phyloP scores from a whole-genome alignment of 2,888 invertebrate genomes.

The Pristionchus maxplancki region DNA sequence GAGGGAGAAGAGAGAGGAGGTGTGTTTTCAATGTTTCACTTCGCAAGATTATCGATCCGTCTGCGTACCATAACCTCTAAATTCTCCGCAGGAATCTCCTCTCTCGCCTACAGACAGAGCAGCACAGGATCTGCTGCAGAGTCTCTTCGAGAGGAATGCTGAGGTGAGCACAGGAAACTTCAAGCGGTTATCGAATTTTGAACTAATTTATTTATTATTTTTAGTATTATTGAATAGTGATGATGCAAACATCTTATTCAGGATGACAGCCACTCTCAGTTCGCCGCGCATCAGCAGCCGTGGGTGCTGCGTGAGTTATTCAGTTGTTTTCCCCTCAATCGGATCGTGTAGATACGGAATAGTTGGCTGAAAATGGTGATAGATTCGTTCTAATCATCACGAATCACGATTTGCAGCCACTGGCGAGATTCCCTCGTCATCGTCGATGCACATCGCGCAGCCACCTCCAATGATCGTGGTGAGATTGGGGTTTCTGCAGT shows the following conservation, averaged over 20 bases:
- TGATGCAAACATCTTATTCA: background rate
- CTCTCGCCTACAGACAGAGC: background rate
- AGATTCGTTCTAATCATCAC: background rate
- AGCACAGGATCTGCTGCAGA: slow-evolving; percentile 13
- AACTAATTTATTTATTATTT: background rate
- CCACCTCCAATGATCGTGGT: background rate
- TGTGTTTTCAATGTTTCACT: background rate
- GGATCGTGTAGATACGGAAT: background rate
- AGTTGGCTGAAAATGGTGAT: too few species aligned
- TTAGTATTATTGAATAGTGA: background rate
- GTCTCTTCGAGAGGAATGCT: slow-evolving; percentile 7
- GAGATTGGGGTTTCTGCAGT: background rate
- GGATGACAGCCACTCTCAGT: background rate
- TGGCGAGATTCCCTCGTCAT: background rate
- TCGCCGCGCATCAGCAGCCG: background rate
- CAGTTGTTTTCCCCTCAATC: background rate
- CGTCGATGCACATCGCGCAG: background rate
- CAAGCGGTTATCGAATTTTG: background rate
- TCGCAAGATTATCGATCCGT: background rate
- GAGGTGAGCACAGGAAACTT: background rate
- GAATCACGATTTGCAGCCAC: background rate
- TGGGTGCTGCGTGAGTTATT: background rate
- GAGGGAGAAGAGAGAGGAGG: background rate
- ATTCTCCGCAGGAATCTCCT: background rate
- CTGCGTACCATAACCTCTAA: background rate